Conservation (phyloP, 2,113 vertebrate species). For the Rana temporaria region DNA sequence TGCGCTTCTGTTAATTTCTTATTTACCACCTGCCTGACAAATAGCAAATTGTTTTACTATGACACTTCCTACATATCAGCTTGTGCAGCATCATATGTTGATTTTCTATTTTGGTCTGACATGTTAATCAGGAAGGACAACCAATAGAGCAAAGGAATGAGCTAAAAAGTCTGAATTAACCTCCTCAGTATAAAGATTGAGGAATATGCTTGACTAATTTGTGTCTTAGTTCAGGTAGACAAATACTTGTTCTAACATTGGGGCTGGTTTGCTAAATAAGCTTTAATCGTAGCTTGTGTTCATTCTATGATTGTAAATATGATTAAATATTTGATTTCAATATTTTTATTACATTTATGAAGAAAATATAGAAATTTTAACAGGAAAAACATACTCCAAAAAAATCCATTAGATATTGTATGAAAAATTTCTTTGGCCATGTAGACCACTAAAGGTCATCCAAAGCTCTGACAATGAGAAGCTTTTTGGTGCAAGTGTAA, state of each 20-base stretch:
- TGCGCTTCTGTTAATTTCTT: background rate
- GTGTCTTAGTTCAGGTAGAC: too few relatives aligned
- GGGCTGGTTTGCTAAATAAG: too few relatives aligned
- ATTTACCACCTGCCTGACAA: conserved; percentile 48
- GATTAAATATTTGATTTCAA: too few relatives aligned
- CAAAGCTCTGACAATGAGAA: too few relatives aligned
- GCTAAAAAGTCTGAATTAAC: conserved; percentile 27
- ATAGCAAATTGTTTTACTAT: conserved; percentile 63
- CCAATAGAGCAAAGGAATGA: conserved; percentile 22
- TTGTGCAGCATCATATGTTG: conserved; percentile 59
- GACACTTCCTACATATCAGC: conserved; percentile 35
- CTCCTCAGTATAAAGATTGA: background rate
- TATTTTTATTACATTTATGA: too few relatives aligned
- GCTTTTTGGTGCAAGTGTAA: too few relatives aligned
- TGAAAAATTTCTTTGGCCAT: too few relatives aligned
- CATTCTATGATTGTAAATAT: too few relatives aligned
- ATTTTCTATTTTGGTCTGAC: conserved; percentile 65
- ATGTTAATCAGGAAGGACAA: conserved; percentile 58
- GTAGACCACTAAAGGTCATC: too few relatives aligned
- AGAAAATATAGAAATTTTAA: too few relatives aligned
- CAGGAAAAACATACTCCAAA: background rate
- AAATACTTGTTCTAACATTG: too few relatives aligned
- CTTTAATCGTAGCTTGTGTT: too few relatives aligned
- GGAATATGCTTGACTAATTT: background rate
- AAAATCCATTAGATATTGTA: background rate